A percentile compares a stretch with the other conserved stretches of the same genome.
phyloP scores from a whole-genome alignment of 2,888 invertebrate species.

The Leptogaster cylindrica region DNA sequence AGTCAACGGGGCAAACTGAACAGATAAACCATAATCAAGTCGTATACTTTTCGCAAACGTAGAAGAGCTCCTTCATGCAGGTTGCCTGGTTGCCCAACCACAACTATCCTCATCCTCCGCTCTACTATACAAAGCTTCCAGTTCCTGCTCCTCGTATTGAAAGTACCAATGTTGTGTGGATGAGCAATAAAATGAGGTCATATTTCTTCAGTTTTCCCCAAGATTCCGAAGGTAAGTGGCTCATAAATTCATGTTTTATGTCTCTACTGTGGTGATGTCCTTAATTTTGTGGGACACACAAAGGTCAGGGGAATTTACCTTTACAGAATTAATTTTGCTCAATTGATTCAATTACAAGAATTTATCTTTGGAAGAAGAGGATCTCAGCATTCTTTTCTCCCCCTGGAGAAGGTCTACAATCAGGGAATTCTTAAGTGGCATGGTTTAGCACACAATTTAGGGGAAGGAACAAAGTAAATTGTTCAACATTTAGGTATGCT shows the following conservation, averaged over 20 bases:
- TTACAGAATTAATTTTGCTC: slow-evolving; percentile 29
- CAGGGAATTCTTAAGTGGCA: not conserved
- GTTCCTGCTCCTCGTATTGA: no score
- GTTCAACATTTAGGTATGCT: slow-evolving; percentile 19
- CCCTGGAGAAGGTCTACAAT: not conserved
- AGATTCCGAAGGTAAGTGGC: no score
- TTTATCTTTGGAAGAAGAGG: slow-evolving; percentile 3
- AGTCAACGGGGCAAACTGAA: no score
- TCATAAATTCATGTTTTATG: slow-evolving; percentile 29
- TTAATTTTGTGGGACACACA: slow-evolving; percentile 12
- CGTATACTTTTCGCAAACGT: no score
- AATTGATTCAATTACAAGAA: slow-evolving; percentile 24
- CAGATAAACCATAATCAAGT: no score
- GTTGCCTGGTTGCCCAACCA: no score
- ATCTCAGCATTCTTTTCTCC: not conserved
- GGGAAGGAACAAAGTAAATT: not conserved
- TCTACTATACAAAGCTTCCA: no score
- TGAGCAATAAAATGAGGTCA: no score
- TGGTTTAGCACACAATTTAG: not conserved
- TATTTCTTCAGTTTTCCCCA: no score
- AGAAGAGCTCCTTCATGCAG: no score
- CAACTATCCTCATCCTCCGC: no score
- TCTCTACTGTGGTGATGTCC: slow-evolving; percentile 9
- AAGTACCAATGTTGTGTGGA: no score
- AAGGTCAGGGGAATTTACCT: slow-evolving; percentile 34